Evolutionary conservation across 2,888 invertebrate species (phyloP), one percentile per base, ranked within the genome.

Genomic region (Sinodicranocentrus sp.): DNA sequence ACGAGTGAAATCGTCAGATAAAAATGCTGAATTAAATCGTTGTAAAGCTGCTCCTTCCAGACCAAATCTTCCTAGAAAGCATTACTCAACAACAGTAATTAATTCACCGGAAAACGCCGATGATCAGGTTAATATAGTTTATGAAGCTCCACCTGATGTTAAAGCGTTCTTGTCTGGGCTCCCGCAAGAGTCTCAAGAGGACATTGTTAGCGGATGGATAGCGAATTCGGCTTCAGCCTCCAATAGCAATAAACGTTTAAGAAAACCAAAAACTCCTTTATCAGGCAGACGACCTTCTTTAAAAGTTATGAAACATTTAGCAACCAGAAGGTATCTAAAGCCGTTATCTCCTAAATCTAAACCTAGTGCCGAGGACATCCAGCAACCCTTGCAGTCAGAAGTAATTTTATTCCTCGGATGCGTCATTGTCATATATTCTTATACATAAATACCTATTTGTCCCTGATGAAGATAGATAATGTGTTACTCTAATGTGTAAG

Each of bases 121-220:
- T 15, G 28, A 52, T 13, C 2, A 39, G 2, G 1, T 68, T 19
- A 44, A 54, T 8, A 33, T 61, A 28, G 15, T 48, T n/a, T 78
- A 68, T 21, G 71, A 61, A 17, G 21, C 72, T 0, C 79, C 79
- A 2, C 10, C 21, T 52, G 71, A 79, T 13, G 80, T 77, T 0
- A 57, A 77, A n/a, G 70, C 82, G 8, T 73, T 82, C 63, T 26
- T 84, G 1, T 26, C 43, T 5, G 23, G 39, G 3, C 54, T 84
- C 8, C 84, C 84, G 5, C 72, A 73, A 23, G 33, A 80, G 1
- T 82, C 84, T 3, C 54, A 82, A 6, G 84, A 84, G 15, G 61
- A 77, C 57, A 39, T 82, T 19, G 82, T 84, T 1, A 84, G 77
- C 23, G 82, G 43, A 6, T 84, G 84, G 84, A 84, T 84, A 17